These are phyloP conservation scores for Trissolcus basalis DNA, from an alignment of 1,140 invertebrate genomes.

Conservation along the genomic window DNA sequence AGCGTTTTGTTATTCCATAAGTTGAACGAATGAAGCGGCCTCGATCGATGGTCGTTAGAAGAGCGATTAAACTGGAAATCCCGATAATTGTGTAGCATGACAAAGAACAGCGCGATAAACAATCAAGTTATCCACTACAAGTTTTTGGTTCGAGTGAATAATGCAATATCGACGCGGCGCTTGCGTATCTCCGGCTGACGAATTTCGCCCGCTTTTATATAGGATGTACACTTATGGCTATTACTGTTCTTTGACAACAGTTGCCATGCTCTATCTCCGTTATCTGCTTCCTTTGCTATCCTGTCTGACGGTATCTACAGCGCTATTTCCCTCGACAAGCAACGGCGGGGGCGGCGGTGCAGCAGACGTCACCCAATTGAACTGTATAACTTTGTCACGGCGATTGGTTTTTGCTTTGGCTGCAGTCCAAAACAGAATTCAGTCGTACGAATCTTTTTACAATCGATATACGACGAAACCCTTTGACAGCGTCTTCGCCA, in stretches of 20 bases:
- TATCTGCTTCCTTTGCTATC: slow-evolving; percentile 54
- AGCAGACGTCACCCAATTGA: slow-evolving; percentile 62
- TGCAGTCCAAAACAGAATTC: slow-evolving; percentile 55
- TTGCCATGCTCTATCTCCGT: slow-evolving; percentile 58
- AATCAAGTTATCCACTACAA: slow-evolving; percentile 36
- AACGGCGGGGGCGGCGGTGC: slow-evolving; percentile 37
- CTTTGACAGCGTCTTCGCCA: slow-evolving; percentile 60
- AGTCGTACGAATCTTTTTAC: slow-evolving; percentile 51
- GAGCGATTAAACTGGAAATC: slow-evolving; percentile 33
- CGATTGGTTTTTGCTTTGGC: slow-evolving; percentile 64
- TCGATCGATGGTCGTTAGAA: slow-evolving; percentile 7
- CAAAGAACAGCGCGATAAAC: slow-evolving; percentile 26
- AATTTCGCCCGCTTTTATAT: slow-evolving; percentile 50
- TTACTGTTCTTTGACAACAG: slow-evolving; percentile 59
- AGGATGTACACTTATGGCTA: slow-evolving; percentile 55
- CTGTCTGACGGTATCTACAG: slow-evolving; percentile 55
- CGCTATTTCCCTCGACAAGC: slow-evolving; percentile 49
- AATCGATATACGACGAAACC: slow-evolving; percentile 60
- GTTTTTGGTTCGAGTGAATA: slow-evolving; percentile 46
- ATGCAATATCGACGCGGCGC: slow-evolving; percentile 51
- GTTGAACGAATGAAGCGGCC: neutral
- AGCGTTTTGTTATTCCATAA: too few relatives aligned
- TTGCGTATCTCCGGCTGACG: slow-evolving; percentile 31
- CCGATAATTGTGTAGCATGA: slow-evolving; percentile 29
- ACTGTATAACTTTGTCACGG: slow-evolving; percentile 64